phyloP scores from a whole-genome alignment of 2,797 vertebrate species.

The Nannoperca australis region DNA sequence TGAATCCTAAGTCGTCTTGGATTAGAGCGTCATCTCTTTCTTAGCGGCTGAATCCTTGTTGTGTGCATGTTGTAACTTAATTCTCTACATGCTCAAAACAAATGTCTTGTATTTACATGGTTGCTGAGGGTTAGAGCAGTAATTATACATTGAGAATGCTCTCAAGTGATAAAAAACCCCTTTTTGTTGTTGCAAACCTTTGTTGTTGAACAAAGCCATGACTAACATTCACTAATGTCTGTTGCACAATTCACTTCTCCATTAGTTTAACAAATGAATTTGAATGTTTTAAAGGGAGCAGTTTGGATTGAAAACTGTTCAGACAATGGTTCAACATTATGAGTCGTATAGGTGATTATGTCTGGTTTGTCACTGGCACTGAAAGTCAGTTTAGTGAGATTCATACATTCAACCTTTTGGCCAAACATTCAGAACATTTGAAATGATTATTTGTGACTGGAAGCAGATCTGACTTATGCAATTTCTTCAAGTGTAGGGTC shows the following conservation, averaged over 20 bases:
- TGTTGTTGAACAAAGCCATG: slow-evolving; percentile 50
- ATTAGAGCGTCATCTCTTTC: slow-evolving; percentile 32
- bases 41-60: slow-evolving; percentile 17
- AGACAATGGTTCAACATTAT: background rate
- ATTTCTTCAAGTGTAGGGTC: slow-evolving; percentile 47
- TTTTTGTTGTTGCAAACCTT: slow-evolving; percentile 18
- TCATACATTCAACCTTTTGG: background rate
- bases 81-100: slow-evolving; percentile 23
- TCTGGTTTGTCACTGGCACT: slow-evolving; percentile 1
- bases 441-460: slow-evolving; percentile 30
- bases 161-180: slow-evolving; percentile 32
- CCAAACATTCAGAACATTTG: slow-evolving; percentile 22
- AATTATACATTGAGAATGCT: slow-evolving; percentile 22
- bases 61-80: slow-evolving; percentile 36
- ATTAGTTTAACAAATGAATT: slow-evolving; percentile 19
- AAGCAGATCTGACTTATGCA: slow-evolving; percentile 65
- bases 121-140: slow-evolving; percentile 23
- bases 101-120: slow-evolving; percentile 48
- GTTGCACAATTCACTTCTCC: slow-evolving; percentile 15
- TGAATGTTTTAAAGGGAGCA: slow-evolving; percentile 29
- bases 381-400: background rate
- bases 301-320: slow-evolving; percentile 7
- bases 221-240: slow-evolving; percentile 39
- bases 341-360: slow-evolving; percentile 3
- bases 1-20: slow-evolving; percentile 24